Evolutionary conservation across 2,113 vertebrate genomes (phyloP), one percentile per base, ranked within the genome.

Genomic region (Ramphastos sulfuratus): DNA sequence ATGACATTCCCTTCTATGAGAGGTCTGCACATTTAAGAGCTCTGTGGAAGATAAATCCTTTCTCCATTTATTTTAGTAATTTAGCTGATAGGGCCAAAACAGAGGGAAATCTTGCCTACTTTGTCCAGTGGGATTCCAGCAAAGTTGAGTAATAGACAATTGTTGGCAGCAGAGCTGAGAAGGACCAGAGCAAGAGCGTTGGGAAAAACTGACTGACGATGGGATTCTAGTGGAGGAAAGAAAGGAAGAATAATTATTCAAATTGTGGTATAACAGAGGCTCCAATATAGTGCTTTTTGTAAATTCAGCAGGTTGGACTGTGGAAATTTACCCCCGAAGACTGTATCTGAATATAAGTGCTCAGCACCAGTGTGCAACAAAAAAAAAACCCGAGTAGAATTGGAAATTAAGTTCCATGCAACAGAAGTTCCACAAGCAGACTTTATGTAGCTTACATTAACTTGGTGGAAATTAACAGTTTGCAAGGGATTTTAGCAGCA

Each of bases 181-280:
- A 99, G 76, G 98, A 96, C 99, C 99, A 99, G 81, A 99, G 98
- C 71, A 99, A 96, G 48, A 99, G 91, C 0, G 99, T 99, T n/a
- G 99, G 99, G 95, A 99, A 98, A 97, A 99, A 99, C 95, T 99
- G 99, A 94, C 98, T 99, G 98, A 99, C 80, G 11, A 99, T 39
- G 1, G 99, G 98, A 94, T 98, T 98, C 99, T 99, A 93, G 31
- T 13, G 12, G 67, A 19, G 11, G 14, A 7, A 24, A 31, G 54
- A 69, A 33, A 54, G 23, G 3, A 50, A 21, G 28, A 56, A 4
- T n/a, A 54, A 86, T 14, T 23, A 39, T 56, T 83, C 72, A 82
- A 77, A 28, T 12, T 39, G 25, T 52, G 11, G 31, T 46, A n/a
- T 35, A 81, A 81, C 13, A 69, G 21, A 81, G 11, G 31, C 18